Evolutionary conservation across 2,888 invertebrate genomes (phyloP).

Genomic region (Pseudococcus jackbeardsleyi): DNA sequence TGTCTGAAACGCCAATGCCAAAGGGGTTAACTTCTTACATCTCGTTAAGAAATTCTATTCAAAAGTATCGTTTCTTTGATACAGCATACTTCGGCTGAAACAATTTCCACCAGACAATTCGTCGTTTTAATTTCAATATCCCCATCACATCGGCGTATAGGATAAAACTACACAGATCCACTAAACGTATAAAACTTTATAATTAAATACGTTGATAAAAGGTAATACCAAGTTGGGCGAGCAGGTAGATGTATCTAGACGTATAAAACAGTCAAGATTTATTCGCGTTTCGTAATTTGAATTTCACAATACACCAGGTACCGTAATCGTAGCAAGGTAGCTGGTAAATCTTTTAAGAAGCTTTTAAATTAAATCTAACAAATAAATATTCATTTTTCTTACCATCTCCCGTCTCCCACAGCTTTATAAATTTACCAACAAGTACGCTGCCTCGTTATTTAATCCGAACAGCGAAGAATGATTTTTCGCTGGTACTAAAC

Average conservation of each 20-base stretch:
- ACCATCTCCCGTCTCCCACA: neutral
- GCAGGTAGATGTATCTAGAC: neutral
- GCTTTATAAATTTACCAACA: neutral
- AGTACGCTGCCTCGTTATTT: neutral
- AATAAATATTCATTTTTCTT: slow-evolving; percentile 37
- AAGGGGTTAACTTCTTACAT: no score
- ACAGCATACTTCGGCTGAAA: neutral
- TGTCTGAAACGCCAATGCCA: no score
- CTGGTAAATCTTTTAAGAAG: slow-evolving; percentile 5
- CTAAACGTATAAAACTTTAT: neutral
- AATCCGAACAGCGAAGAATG: neutral
- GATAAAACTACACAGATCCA: neutral
- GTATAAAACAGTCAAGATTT: neutral
- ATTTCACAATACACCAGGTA: neutral
- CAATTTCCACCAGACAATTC: neutral
- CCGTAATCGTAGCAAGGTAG: no score
- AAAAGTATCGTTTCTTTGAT: no score
- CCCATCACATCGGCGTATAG: neutral
- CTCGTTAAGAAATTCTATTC: no score
- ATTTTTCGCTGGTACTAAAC: slow-evolving; percentile 3
- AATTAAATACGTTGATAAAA: neutral
- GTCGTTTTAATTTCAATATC: neutral
- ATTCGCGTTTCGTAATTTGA: neutral
- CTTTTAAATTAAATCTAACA: slow-evolving; percentile 19
- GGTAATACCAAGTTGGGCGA: neutral